Base-by-base conservation (phyloP, 2,797 vertebrate species). In the Dryobates pubescens region DNA sequence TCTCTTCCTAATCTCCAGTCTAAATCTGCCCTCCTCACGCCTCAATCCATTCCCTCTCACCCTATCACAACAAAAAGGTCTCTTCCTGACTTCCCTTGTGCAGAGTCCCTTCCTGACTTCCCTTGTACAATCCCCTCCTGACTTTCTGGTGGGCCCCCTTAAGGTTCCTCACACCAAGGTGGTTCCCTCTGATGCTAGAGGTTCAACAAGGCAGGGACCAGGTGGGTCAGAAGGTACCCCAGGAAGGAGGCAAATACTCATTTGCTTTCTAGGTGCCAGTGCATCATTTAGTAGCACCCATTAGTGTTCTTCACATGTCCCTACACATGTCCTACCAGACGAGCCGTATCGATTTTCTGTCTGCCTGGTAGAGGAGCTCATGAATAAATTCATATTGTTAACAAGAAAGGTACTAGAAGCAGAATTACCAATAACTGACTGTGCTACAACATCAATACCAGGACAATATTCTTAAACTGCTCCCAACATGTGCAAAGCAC, bases 341-440 rank as follows among this genome's bases (percentile, higher is more conserved):
- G 57, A 93, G 51, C 69, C 76, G 54, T 27, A 90, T 92, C 81
- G 93, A 94, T 88, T 95, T 90, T 45, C 78, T 92, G 80, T 69
- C 80, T 47, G 34, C 2, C 0, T 43, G 81, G 78, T 87, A 53
- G 71, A 71, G 75, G 88, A 87, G 49, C 62, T 76, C 30, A 76
- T 88, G 73, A 83, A 90, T 93, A 82, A 92, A 96, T 95, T 86
- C 81, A 92, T 86, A 30, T 75, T 30, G 54, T 89, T 49, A 13
- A 93, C 76, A 90, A 91, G 76, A 77, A 94, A 61, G 8, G 17
- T 86, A 78, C 82, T 76, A 38, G 69, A 72, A 79, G 36, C 54
- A 65, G 78, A 87, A 78, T 87, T 94, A 88, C 64, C 69, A 77
- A 83, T 88, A 83, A 90, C 82, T 82, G 94, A 81, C 75, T 59